phyloP scores from a whole-genome alignment of 2,113 vertebrate species.

The Arvicanthis niloticus region DNA sequence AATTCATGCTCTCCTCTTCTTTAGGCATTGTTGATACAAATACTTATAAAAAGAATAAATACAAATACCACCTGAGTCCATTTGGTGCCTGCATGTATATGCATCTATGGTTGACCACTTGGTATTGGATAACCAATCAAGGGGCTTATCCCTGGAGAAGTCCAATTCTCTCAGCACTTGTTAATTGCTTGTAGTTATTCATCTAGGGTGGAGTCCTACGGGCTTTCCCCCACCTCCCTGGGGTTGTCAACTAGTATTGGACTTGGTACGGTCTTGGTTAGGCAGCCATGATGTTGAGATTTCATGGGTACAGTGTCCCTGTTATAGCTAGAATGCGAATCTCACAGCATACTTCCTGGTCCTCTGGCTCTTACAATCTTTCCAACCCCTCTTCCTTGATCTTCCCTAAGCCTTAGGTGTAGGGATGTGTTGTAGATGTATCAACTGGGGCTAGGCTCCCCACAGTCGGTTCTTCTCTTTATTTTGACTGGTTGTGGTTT shows the following conservation, averaged over 20 bases:
- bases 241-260: too few species aligned
- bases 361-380: not conserved
- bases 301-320: not conserved
- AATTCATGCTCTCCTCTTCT: not conserved
- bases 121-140: not conserved
- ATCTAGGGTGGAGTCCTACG: too few species aligned
- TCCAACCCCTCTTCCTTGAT: too few species aligned
- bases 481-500: not conserved
- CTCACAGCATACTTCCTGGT: not conserved
- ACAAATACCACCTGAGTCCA: not conserved
- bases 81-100: not conserved
- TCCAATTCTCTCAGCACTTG: too few species aligned
- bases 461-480: not conserved
- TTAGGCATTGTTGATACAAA: not conserved
- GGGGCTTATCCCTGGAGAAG: not conserved
- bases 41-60: not conserved
- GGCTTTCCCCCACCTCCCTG: not conserved
- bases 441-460: not conserved
- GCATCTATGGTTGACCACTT: not conserved
- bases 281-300: not conserved
- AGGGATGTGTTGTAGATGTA: too few species aligned
- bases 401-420: too few species aligned
- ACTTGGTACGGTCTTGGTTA: not conserved
- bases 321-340: not conserved
- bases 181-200: not conserved